Percentiles rank a stretch among this genome's conserved stretches.
phyloP scores from a whole-genome alignment of 1,140 invertebrate species.

The Diorhabda sublineata region DNA sequence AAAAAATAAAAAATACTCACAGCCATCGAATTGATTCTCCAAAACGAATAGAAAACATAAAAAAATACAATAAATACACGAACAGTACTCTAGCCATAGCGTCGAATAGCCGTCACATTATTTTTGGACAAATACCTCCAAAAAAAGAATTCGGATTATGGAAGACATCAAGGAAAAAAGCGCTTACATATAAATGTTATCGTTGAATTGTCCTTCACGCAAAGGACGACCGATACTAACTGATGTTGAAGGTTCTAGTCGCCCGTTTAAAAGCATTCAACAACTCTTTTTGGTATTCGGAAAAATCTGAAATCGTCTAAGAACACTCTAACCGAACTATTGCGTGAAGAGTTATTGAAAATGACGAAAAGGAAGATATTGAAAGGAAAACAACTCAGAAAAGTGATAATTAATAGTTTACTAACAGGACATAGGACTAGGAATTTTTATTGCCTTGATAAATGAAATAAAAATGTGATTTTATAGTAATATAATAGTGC shows the following conservation, averaged over 20 bases:
- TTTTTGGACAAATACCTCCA: background rate
- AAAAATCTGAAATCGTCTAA: constrained; percentile 14
- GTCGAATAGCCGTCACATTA: background rate
- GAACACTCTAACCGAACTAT: background rate
- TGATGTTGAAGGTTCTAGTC: constrained; percentile 13
- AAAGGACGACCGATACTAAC: constrained; percentile 20
- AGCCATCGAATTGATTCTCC: constrained; percentile 26
- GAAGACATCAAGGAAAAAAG: constrained; percentile 12
- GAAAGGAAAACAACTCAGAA: background rate
- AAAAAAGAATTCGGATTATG: background rate
- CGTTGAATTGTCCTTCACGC: constrained; percentile 17
- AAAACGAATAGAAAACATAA: constrained; percentile 19
- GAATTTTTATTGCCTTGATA: background rate
- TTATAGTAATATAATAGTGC: too few relatives aligned
- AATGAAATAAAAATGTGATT: too few relatives aligned
- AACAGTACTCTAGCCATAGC: constrained; percentile 10
- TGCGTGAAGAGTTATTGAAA: constrained; percentile 5
- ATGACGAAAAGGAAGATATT: background rate
- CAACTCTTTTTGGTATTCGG: constrained; percentile 17
- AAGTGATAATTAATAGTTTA: constrained; percentile 1
- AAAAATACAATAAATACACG: constrained; percentile 17
- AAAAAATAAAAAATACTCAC: constrained; percentile 17
- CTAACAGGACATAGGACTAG: background rate
- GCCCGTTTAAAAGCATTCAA: constrained; percentile 14
- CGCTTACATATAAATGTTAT: constrained; percentile 1